phyloP scores from a whole-genome alignment of 1,140 invertebrate species.

The Andrena cerasifolii region DNA sequence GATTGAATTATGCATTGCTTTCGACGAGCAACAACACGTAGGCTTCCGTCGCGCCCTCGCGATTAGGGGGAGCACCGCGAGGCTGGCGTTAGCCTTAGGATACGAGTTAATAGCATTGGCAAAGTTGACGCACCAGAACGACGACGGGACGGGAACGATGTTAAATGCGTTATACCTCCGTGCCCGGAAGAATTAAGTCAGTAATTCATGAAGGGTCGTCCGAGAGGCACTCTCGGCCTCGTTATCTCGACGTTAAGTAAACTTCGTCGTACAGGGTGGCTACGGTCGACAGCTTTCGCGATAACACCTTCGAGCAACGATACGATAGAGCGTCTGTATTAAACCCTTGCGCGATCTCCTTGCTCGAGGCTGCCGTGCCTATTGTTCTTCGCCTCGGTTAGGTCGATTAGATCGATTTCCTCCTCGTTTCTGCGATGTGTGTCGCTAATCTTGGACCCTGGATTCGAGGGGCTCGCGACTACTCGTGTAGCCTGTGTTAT shows the following conservation, averaged over 20 bases:
- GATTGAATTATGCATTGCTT: constrained; percentile 41
- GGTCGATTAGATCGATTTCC: not conserved
- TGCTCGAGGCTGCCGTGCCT: too few relatives aligned
- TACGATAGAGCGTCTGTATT: constrained; percentile 15
- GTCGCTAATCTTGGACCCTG: too few relatives aligned
- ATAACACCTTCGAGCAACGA: constrained; percentile 26
- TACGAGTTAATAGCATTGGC: constrained; percentile 55
- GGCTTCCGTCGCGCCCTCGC: not conserved
- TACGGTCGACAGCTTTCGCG: constrained; percentile 7
- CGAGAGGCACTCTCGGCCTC: constrained; percentile 42
- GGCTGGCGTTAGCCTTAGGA: constrained; percentile 42
- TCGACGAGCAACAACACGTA: constrained; percentile 16
- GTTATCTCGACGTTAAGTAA: constrained; percentile 52
- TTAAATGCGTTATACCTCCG: constrained; percentile 53
- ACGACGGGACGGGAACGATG: constrained; percentile 23
- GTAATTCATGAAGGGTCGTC: constrained; percentile 59
- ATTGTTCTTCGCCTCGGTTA: too few relatives aligned
- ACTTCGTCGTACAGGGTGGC: constrained; percentile 12
- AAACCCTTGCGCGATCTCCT: not conserved
- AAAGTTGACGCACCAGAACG: constrained; percentile 37
- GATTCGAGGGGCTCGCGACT: too few relatives aligned
- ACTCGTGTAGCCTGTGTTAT: too few relatives aligned
- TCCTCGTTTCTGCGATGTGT: not conserved
- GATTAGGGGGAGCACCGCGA: constrained; percentile 8
- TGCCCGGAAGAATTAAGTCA: constrained; percentile 60